phyloP scores from a whole-genome alignment of 2,113 vertebrate species.

The Antechinus stuartii region DNA sequence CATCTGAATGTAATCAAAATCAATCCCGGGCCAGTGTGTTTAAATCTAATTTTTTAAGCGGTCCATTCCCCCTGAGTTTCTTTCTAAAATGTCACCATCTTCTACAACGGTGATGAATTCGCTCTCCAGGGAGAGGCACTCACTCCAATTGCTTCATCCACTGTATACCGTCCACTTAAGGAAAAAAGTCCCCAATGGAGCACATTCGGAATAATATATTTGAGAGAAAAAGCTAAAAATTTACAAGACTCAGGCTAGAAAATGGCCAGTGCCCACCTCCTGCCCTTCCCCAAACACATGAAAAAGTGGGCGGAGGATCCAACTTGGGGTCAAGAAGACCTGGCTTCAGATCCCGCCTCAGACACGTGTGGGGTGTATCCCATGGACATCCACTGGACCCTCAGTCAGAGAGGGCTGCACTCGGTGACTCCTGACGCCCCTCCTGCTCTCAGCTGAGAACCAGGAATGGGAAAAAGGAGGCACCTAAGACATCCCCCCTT shows the following conservation, averaged over 20 bases:
- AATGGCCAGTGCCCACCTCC: constrained; percentile 6
- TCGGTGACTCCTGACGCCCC: not conserved
- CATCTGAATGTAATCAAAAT: constrained; percentile 88
- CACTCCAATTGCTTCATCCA: constrained; percentile 84
- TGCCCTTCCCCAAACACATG: not conserved
- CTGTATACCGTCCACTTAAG: constrained; percentile 74
- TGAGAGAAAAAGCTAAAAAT: constrained; percentile 63
- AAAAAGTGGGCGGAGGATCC: constrained; percentile 18
- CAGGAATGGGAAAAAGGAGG: not conserved
- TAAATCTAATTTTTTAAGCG: constrained; percentile 92
- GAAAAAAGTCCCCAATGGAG: constrained; percentile 82
- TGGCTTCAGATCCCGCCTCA: not conserved
- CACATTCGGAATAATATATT: constrained; percentile 75
- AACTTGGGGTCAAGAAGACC: not conserved
- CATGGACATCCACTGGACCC: not conserved
- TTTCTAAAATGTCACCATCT: constrained; percentile 90
- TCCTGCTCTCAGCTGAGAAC: not conserved
- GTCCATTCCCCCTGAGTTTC: constrained; percentile 90
- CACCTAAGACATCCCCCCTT: not conserved
- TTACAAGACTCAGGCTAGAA: constrained; percentile 59
- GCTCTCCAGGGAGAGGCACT: constrained; percentile 85
- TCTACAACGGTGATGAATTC: constrained; percentile 88
- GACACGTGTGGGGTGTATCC: not conserved
- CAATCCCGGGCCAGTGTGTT: constrained; percentile 87
- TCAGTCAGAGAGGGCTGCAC: not conserved